Evolutionary conservation across 2,797 vertebrate species (phyloP).

Genomic region (Emydoidea blandingii): DNA sequence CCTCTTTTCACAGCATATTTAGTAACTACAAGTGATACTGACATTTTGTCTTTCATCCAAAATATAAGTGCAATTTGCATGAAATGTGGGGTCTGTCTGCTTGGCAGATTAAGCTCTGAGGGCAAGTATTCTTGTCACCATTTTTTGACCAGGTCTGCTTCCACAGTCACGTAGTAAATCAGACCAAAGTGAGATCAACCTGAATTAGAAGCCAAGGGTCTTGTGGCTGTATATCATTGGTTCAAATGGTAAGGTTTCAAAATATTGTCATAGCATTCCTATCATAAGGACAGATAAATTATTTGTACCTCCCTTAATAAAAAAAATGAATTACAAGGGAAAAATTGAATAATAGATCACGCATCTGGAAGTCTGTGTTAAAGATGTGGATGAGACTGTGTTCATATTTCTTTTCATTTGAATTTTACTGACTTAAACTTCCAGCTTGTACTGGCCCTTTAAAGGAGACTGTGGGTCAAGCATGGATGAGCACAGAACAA

Average conservation of each 20-base stretch:
- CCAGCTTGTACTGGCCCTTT: neutral
- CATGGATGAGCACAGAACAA: neutral
- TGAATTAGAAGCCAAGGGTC: neutral
- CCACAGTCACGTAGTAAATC: neutral
- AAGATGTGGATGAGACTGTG: neutral
- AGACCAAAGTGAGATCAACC: neutral
- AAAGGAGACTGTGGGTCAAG: neutral
- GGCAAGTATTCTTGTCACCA: conserved; percentile 15
- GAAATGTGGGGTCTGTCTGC: conserved; percentile 12
- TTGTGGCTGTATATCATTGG: neutral
- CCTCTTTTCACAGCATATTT: neutral
- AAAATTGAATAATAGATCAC: neutral
- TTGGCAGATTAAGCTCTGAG: neutral
- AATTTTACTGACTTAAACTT: neutral
- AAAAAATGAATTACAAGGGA: neutral
- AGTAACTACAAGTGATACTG: neutral
- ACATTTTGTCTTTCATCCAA: neutral
- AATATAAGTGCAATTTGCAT: neutral
- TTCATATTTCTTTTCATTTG: neutral
- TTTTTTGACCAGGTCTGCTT: neutral
- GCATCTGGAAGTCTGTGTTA: neutral
- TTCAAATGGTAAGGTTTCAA: neutral
- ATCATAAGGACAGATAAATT: neutral
- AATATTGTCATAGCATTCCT: neutral
- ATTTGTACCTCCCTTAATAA: neutral